Evolutionary conservation across 2,797 vertebrate species (phyloP), one percentile per base, ranked within the genome.

Genomic region (Australoheros facetus): DNA sequence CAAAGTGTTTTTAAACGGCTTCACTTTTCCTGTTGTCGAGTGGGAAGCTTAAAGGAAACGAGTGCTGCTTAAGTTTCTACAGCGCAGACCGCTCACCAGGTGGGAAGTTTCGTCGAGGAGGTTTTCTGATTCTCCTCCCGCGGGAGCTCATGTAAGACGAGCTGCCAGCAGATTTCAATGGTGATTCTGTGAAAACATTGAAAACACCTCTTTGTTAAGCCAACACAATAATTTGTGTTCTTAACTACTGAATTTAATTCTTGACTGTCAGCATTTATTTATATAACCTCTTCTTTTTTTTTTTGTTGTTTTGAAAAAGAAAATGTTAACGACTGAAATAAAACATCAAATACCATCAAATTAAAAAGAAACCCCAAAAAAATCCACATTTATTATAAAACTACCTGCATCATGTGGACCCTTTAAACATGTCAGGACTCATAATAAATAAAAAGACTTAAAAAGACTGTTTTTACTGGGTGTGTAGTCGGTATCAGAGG

Each of bases 101-200:
- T 54, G 92, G 81, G 59, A 91, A 90, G 75, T 91, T 88, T n/a
- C 88, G 80, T 48, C 78, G 85, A 58, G 91, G 82, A 54, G 91
- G 87, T 82, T 91, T 95, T 87, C 95, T 92, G 75, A 94, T 93
- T 85, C 95, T 94, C 85, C 94, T 94, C 71, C 94, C 94, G 1
- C 95, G 91, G 55, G 94, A 95, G 84, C 92, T 95, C 75, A 94
- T 87, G 82, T 93, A 94, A 1, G 94, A 70, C 0, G 86, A 94
- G 32, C 87, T 88, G 74, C 84, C 86, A 1, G 87, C 75, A 45
- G 90, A 76, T 83, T 91, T 95, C 30, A 86, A 53, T 3, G 87
- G 82, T 1, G 92, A 86, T 79, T 95, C 96, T 96, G 85, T 17
- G 78, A 85, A 85, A 30, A 70, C 11, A 66, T 48, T 28, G 0